Conservation (phyloP, 2,797 vertebrate genomes). For the Sebastes minor region DNA sequence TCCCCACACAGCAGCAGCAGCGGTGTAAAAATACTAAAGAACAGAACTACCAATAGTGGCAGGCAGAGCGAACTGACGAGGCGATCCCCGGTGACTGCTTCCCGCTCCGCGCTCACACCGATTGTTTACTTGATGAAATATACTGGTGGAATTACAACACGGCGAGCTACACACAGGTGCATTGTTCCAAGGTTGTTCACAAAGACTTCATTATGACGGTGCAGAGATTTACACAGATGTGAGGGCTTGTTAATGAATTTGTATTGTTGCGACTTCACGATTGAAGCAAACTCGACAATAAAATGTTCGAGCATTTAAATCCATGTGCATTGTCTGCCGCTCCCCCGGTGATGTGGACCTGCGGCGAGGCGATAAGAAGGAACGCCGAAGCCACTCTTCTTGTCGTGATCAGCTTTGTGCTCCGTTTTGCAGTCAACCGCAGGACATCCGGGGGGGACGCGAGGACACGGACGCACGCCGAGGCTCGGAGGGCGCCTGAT, state of each 20-base stretch:
- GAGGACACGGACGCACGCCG: background rate
- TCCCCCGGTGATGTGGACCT: conserved; percentile 38
- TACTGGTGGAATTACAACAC: conserved; percentile 32
- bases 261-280: conserved; percentile 39
- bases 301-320: conserved; percentile 32
- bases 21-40: conserved; percentile 8
- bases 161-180: background rate
- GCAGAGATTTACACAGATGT: conserved; percentile 47
- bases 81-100: conserved; percentile 4
- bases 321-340: conserved; percentile 32
- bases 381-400: conserved; percentile 8
- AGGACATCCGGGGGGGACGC: conserved; percentile 26
- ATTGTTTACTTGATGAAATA: conserved; percentile 43
- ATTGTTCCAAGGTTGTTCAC: conserved; percentile 61
- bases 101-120: background rate
- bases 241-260: conserved; percentile 45
- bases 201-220: conserved; percentile 39
- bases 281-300: conserved; percentile 40
- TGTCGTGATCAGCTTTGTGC: conserved; percentile 44
- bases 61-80: conserved; percentile 10
- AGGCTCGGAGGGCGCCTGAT: conserved; percentile 1
- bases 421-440: background rate
- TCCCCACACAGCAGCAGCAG: background rate
- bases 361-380: conserved; percentile 69
- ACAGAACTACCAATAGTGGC: background rate